These are phyloP conservation scores for Tineola bisselliella DNA, from an alignment of 2,888 invertebrate species.

Conservation along the genomic window DNA sequence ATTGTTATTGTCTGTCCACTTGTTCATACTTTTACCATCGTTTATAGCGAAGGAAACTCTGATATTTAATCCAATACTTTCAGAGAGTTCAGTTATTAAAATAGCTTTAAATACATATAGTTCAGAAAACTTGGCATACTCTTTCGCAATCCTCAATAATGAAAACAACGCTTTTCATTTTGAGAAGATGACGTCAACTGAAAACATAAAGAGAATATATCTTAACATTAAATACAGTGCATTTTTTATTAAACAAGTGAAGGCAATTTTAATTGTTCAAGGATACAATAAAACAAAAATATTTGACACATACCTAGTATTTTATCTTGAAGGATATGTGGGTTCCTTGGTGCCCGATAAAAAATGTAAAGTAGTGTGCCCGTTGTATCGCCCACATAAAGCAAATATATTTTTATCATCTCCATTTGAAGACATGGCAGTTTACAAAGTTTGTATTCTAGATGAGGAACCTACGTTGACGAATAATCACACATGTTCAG, in stretches of 20 bases:
- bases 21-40: slow-evolving; percentile 66
- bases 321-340: slow-evolving; percentile 38
- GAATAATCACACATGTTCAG: slow-evolving; percentile 29
- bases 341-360: slow-evolving; percentile 37
- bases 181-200: slow-evolving; percentile 39
- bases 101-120: slow-evolving; percentile 45
- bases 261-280: slow-evolving; percentile 43
- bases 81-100: slow-evolving; percentile 43
- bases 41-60: slow-evolving; percentile 52
- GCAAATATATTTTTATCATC: slow-evolving; percentile 45
- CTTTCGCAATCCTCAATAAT: slow-evolving; percentile 40
- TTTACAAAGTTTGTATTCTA: slow-evolving; percentile 34
- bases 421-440: slow-evolving; percentile 33
- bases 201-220: slow-evolving; percentile 46
- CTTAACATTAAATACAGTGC: slow-evolving; percentile 46
- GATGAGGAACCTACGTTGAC: slow-evolving; percentile 47
- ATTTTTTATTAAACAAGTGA: slow-evolving; percentile 41
- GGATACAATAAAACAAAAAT: slow-evolving; percentile 57
- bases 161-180: slow-evolving; percentile 39
- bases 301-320: slow-evolving; percentile 52
- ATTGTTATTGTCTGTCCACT: slow-evolving; percentile 64
- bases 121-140: slow-evolving; percentile 47
- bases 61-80: slow-evolving; percentile 51
- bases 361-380: slow-evolving; percentile 52
- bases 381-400: slow-evolving; percentile 47